Conservation (phyloP, 2,113 vertebrate species). For the Tenrec ecaudatus region DNA sequence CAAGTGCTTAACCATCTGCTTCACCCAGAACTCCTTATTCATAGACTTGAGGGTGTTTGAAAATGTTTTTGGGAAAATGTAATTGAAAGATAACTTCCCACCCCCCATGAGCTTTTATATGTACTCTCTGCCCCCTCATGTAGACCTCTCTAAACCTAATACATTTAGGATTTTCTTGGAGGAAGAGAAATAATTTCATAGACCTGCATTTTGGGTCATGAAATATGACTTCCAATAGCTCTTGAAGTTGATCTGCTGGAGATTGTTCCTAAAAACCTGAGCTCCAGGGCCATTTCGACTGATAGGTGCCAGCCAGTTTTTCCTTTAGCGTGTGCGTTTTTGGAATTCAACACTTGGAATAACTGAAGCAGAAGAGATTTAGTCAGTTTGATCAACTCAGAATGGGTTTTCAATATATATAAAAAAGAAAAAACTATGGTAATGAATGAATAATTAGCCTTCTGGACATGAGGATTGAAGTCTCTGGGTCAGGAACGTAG, state of each 20-base stretch:
- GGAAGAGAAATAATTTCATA: not conserved
- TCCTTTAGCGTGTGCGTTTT: not conserved
- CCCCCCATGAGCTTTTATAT: too few relatives aligned
- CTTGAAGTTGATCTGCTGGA: not conserved
- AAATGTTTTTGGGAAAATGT: too few relatives aligned
- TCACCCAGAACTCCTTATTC: not conserved
- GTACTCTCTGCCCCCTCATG: too few relatives aligned
- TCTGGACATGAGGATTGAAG: not conserved
- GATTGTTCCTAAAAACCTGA: slow-evolving; percentile 23
- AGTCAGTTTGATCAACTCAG: not conserved
- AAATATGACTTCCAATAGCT: not conserved
- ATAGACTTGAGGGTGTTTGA: too few relatives aligned
- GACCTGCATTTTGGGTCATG: not conserved
- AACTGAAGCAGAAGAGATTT: slow-evolving; percentile 10
- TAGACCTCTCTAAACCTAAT: too few relatives aligned
- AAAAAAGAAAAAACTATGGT: not conserved
- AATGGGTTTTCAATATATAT: not conserved
- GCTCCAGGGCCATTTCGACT: not conserved
- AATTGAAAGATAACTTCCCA: too few relatives aligned
- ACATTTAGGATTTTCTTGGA: too few relatives aligned
- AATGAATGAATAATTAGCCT: not conserved
- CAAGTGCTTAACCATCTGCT: not conserved
- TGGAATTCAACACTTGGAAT: slow-evolving; percentile 13
- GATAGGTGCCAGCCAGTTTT: too few relatives aligned
- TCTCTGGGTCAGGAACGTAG: not conserved